Base-by-base conservation (phyloP, 2,113 vertebrate species). In the Henicopernis longicauda region DNA sequence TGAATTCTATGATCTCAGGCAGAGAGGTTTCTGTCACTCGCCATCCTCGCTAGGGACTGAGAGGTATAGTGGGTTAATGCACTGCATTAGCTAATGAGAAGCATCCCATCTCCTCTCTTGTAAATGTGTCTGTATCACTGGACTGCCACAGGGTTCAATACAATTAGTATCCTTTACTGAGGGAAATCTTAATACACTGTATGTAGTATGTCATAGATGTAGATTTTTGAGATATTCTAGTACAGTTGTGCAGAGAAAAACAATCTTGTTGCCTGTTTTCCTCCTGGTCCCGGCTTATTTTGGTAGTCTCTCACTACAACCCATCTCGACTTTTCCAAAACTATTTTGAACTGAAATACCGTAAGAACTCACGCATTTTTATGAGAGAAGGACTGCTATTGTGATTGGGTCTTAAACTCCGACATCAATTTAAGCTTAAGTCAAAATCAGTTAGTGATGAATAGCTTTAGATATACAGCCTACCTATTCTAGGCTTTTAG, bases 361-460 rank as follows among this genome's bases (percentile, higher is more conserved):
- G 5, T 78, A 61, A 82, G 66, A 52, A 65, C 31, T 49, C 20
- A 5, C 3, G 3, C 0, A 0, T 34, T 82, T 80, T 90, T 58
- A 17, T 52, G 27, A 76, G 18, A 62, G 32, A 17, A 69, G 27
- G 11, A 71, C 44, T 61, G 10, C 31, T 90, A 7, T 52, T 74
- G 16, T 58, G 54, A 66, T 47, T 69, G 27, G 4, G 12, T 76
- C 61, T 67, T 79, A 73, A 93, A 67, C 9, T 50, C n/a, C 18
- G 25, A 21, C 16, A 40, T 57, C 29, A 50, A 59, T 82, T 74
- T 80, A 76, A 88, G 31, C 22, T 57, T 40, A 62, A 77, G 45
- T 69, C 31, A 94, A 87, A 90, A 49, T 47, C 21, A 79, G 4
- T 76, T 57, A 82, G 58, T 47, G 71, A 80, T 12, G 19, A 65